phyloP scores from a whole-genome alignment of 1,140 invertebrate species.

The Dinothrombium tinctorium region DNA sequence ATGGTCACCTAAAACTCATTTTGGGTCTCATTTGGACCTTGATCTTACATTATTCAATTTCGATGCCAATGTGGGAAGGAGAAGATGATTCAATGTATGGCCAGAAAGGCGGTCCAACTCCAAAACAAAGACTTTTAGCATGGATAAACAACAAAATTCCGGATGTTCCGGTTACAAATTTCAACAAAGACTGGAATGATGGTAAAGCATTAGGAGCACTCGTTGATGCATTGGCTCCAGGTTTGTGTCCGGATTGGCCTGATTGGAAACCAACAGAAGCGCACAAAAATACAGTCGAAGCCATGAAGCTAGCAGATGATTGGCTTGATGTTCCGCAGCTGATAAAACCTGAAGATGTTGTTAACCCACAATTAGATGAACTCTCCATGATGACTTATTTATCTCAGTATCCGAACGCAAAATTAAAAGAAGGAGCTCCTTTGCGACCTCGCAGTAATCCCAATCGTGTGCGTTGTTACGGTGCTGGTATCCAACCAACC shows the following conservation, averaged over 20 bases:
- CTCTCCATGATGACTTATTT: constrained; percentile 94
- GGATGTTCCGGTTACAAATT: constrained; percentile 65
- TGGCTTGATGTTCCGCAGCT: constrained; percentile 73
- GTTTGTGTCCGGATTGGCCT: constrained; percentile 69
- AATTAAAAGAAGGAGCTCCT: constrained; percentile 56
- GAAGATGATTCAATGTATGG: constrained; percentile 27
- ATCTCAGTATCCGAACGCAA: constrained; percentile 73
- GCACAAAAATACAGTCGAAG: constrained; percentile 61
- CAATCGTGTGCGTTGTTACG: constrained; percentile 57
- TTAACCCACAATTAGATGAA: constrained; percentile 79
- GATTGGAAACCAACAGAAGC: constrained; percentile 69
- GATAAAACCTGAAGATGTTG: constrained; percentile 74
- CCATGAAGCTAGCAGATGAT: constrained; percentile 73
- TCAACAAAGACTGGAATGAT: constrained; percentile 81
- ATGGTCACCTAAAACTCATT: constrained; percentile 73
- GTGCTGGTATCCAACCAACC: constrained; percentile 62
- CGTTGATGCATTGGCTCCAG: constrained; percentile 65
- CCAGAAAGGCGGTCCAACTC: constrained; percentile 40
- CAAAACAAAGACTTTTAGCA: constrained; percentile 62
- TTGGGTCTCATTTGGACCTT: constrained; percentile 85
- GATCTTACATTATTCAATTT: constrained; percentile 85
- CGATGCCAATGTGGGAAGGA: constrained; percentile 74
- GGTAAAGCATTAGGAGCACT: constrained; percentile 70
- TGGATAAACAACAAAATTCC: constrained; percentile 66
- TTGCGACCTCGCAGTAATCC: constrained; percentile 54